A percentile compares a stretch with the other conserved stretches of the same genome.
phyloP scores from a whole-genome alignment of 2,113 vertebrate species.

The Ptychochromis oligacanthus region DNA sequence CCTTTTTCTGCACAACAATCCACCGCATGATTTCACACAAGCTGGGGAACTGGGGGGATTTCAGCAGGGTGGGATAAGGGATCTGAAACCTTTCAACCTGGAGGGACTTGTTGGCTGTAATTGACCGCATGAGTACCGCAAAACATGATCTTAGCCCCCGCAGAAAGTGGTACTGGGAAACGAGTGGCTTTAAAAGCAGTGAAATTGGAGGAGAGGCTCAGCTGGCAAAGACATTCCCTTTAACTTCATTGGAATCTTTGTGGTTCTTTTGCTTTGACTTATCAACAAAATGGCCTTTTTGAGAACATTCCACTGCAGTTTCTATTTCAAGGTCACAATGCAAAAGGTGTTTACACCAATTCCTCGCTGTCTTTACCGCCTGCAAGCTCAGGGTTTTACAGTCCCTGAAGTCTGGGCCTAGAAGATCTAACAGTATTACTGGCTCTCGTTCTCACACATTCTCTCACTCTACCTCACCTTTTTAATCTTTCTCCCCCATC shows the following conservation, averaged over 20 bases:
- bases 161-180: constrained; percentile 14
- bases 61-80: constrained; percentile 35
- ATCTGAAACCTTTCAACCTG: constrained; percentile 54
- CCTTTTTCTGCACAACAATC: constrained; percentile 72
- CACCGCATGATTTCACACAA: constrained; percentile 73
- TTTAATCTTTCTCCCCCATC: constrained; percentile 39
- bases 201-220: not conserved
- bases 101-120: constrained; percentile 63
- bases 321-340: constrained; percentile 19
- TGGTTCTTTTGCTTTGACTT: not conserved
- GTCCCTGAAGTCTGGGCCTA: constrained; percentile 2
- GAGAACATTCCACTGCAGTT: not conserved
- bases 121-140: constrained; percentile 61
- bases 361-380: not conserved
- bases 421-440: constrained; percentile 31
- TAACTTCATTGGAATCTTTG: not conserved
- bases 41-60: constrained; percentile 59
- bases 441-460: constrained; percentile 39
- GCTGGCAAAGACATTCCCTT: not conserved
- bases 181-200: not conserved
- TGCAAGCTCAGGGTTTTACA: not conserved
- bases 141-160: constrained; percentile 51
- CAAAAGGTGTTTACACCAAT: constrained; percentile 3
- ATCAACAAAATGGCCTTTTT: not conserved
- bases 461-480: constrained; percentile 43